Evolutionary conservation across 2,888 invertebrate genomes (phyloP), one percentile per base, ranked within the genome.

Genomic region (Platycheirus albimanus): DNA sequence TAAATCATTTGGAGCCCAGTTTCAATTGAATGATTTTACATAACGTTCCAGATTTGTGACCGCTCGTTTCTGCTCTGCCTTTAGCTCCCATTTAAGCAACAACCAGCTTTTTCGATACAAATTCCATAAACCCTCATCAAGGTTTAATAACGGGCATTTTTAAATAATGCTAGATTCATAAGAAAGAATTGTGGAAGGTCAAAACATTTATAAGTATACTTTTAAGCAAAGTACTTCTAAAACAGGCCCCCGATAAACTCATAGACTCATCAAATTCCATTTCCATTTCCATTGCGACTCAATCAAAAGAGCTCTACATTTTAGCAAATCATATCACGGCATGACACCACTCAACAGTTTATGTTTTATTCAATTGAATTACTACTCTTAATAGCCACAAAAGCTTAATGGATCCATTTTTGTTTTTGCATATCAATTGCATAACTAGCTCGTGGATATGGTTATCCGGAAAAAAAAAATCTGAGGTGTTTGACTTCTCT

Each of bases 321-420:
- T 13, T n/a, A 63, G 8, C 43, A 24, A 30, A 41, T 70, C 36
- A 56, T 30, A 45, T 43, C 56, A 38, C 45, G n/a, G 24, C 69
- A 61, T 76, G 76, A 61, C 58, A 80, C 69, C 80, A 80, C 70
- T 80, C 64, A 51, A 20, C 45, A 76, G 51, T 66, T 76, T 66
- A 81, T n/a, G n/a, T 81, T 45, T 28, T 38, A 63, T 81, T 77
- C 66, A 81, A 81, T 81, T 81, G 67, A 81, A 81, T 81, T 81
- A 81, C 71, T 4, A 33, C 30, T 8, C 5, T 81, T 71, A 77
- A 77, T 71, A 43, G 66, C 51, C n/a, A 36, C 51, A 7, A 43
- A 33, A 52, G 38, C 45, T 69, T 52, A 51, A 61, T 45, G 33
- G 47, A 19, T 56, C 4, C 24, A 41, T 72, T 71, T 66, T 24